Conservation (phyloP, 2,113 vertebrate genomes). For the Nannospalax galili region DNA sequence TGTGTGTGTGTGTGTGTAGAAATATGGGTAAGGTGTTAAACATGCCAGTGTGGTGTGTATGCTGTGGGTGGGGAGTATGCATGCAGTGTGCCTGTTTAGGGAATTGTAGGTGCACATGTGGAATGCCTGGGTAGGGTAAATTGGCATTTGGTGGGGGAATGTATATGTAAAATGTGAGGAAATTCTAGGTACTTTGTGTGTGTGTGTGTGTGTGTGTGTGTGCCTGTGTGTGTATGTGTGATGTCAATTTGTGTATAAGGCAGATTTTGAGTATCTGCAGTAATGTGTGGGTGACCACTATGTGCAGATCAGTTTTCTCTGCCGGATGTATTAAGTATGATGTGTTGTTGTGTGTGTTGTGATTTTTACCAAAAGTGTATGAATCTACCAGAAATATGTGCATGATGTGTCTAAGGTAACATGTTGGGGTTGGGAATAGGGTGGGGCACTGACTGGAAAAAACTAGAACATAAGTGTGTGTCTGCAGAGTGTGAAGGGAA, state of each 20-base stretch:
- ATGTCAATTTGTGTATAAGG: background rate
- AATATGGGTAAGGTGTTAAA: background rate
- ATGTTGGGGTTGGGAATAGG: background rate
- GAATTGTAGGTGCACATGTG: no score
- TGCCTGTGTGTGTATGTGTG: background rate
- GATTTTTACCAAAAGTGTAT: background rate
- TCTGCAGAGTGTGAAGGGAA: background rate
- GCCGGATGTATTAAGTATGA: background rate
- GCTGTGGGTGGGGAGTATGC: background rate
- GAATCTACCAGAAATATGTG: background rate
- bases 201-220: background rate
- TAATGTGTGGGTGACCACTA: background rate
- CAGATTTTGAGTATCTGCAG: background rate
- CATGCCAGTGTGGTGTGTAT: background rate
- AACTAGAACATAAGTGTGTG: background rate
- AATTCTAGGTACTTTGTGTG: fast-evolving
- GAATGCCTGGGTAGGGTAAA: background rate
- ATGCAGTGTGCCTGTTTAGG: background rate
- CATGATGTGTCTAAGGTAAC: background rate
- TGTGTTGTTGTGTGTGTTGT: background rate
- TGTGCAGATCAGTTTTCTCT: background rate
- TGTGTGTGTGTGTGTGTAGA: background rate
- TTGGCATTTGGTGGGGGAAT: background rate
- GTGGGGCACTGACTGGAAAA: background rate
- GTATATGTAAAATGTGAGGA: background rate